Conservation (phyloP, 2,888 invertebrate genomes). For the Eupithecia pulchellata region DNA sequence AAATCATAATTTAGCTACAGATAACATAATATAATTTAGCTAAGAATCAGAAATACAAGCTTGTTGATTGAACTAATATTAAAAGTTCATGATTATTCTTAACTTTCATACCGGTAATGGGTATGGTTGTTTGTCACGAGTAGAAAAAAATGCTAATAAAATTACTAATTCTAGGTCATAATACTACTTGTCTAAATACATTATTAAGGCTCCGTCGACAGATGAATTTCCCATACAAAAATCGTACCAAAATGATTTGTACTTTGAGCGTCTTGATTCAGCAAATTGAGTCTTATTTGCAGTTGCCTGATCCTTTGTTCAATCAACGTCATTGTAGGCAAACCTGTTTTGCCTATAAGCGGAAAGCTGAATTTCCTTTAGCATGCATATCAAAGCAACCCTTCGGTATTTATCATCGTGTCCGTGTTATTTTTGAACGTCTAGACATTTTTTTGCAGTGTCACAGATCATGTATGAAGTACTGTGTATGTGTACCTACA, state of each 20-base stretch:
- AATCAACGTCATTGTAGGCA: slow-evolving; percentile 30
- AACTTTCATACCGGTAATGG: neutral
- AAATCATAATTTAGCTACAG: slow-evolving; percentile 44
- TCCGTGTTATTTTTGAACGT: neutral
- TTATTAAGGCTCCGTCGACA: too few relatives aligned
- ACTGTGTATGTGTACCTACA: neutral
- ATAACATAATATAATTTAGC: slow-evolving; percentile 34
- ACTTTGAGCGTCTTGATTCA: slow-evolving; percentile 39
- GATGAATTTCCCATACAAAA: too few relatives aligned
- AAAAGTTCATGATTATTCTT: neutral
- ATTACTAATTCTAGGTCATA: too few relatives aligned
- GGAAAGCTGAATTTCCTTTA: slow-evolving; percentile 67
- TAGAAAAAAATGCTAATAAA: too few relatives aligned
- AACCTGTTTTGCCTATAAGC: slow-evolving; percentile 67
- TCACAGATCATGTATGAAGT: neutral
- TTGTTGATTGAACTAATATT: slow-evolving; percentile 1
- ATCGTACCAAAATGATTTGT: too few relatives aligned
- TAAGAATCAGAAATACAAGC: slow-evolving; percentile 14
- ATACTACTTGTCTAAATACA: too few relatives aligned
- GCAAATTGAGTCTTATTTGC: slow-evolving; percentile 32
- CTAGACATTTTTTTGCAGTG: slow-evolving; percentile 26
- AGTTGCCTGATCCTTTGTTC: slow-evolving; percentile 36
- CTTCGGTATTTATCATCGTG: slow-evolving; percentile 14
- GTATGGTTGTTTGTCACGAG: too few relatives aligned
- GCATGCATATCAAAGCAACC: neutral